Base-by-base conservation (phyloP, 1,140 invertebrate species). In the Zeugodacus cucurbitae region DNA sequence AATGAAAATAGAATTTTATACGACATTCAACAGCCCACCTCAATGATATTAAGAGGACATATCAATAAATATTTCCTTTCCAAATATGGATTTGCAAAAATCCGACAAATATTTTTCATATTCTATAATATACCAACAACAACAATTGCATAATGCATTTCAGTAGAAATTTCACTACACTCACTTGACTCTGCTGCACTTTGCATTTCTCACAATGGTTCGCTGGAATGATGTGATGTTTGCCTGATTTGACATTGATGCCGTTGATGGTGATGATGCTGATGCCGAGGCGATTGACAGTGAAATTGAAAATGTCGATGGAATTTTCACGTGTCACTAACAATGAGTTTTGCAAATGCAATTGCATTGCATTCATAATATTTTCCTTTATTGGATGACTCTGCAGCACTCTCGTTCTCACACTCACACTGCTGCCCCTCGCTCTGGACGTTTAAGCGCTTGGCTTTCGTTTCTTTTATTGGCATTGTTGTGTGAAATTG, bases 401-500 rank as follows among this genome's bases (percentile, higher is more conserved):
- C 6, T 74, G 14, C 6, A 26, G 48, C 10, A 62, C n/a, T 62
- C 10, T 26, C 58, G 22, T 6, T 26, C n/a, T 4, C 22, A n/a
- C 64, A 29, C 64, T 20, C 14, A 7, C 32, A 34, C 29, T n/a
- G 26, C 62, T 10, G 1, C 29, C n/a, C 14, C 14, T 14, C 17
- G 11, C 26, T 20, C 4, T 70, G 64, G 11, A 7, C 11, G 22
- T 34, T 70, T 34, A 70, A 32, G 8, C 64, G 32, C 32, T 17
- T 34, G 14, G 26, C 34, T 41, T 78, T 82, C 41, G 6, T 10
- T 29, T 54, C 44, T 82, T 48, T 29, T 82, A 82, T 82, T 82
- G 41, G 74, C 74, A 82, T 82, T 82, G 74, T 82, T 82, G 74
- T 82, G 74, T 82, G 74, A 82, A 82, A 82, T 82, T 82, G 74